Evolutionary conservation across 2,888 invertebrate species (phyloP).

Genomic region (Sceliomorpha sp.): DNA sequence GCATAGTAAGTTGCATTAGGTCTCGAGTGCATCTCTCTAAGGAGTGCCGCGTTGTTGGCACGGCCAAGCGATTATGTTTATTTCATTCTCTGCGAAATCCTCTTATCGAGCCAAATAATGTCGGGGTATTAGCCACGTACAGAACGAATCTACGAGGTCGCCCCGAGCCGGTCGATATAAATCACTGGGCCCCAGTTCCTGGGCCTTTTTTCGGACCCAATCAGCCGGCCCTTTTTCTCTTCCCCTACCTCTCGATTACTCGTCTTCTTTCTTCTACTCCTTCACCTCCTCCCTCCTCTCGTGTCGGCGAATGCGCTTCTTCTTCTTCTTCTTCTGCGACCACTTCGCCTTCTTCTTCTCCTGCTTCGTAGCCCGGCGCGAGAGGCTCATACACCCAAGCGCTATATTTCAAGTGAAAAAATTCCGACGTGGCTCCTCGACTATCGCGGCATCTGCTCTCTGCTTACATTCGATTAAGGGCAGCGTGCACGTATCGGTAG

Average conservation of each 20-base stretch:
- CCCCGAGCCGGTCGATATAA: slow-evolving; percentile 66
- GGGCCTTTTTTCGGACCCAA: slow-evolving; percentile 74
- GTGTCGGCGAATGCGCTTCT: slow-evolving; percentile 35
- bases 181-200: slow-evolving; percentile 66
- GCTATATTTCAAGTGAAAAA: slow-evolving; percentile 73
- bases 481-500: slow-evolving; percentile 54
- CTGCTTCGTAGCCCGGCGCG: slow-evolving; percentile 60
- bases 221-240: slow-evolving; percentile 67
- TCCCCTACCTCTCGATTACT: slow-evolving; percentile 43
- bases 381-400: slow-evolving; percentile 65
- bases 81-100: slow-evolving; percentile 66
- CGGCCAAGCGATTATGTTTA: slow-evolving; percentile 63
- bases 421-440: slow-evolving; percentile 59
- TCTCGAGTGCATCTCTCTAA: slow-evolving; percentile 15
- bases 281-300: slow-evolving; percentile 27
- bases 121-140: slow-evolving; percentile 64
- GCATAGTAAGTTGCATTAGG: slow-evolving; percentile 3
- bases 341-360: slow-evolving; percentile 40
- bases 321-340: slow-evolving; percentile 34
- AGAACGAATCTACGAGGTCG: slow-evolving; percentile 57
- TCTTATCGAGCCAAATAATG: slow-evolving; percentile 57
- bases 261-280: slow-evolving; percentile 45
- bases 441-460: slow-evolving; percentile 51
- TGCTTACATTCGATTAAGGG: slow-evolving; percentile 58
- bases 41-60: slow-evolving; percentile 30